Evolutionary conservation across 2,113 vertebrate species (phyloP), one percentile per base, ranked within the genome.

Genomic region (Cynopterus brachyotis): DNA sequence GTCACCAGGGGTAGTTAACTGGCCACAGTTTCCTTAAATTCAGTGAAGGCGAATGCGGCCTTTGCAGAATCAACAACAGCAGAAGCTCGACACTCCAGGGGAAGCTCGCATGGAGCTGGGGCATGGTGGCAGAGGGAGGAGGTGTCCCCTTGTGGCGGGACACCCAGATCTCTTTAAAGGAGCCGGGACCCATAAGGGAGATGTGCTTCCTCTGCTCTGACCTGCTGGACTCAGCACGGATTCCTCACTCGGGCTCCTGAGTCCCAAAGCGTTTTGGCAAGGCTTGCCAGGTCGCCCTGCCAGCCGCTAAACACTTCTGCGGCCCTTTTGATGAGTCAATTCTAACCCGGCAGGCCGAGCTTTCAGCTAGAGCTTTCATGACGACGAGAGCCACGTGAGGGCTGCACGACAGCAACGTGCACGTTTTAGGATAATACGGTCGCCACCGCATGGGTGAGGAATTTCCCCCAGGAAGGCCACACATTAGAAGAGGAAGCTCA

Each of bases 351-450:
- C 42, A 55, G 60, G 42, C 55, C 47, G 4, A 40, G 40, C 4
- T 55, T 35, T 76, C 0, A 16, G 67, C 55, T 20, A 42, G 13
- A 57, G 28, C 10, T 16, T 5, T 13, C 66, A 16, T 6, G 15
- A 17, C 19, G 10, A 32, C 1, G n/a, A 80, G 16, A 69, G 26
- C 32, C 24, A 3, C 0, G 1, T 16, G n/a, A 40, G 12, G 32
- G 35, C 12, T 0, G 1, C 11, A 2, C 0, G 40, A 53, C 26
- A 45, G 17, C 15, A 26, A 50, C 5, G 2, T 0, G 16, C 16
- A 9, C 20, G 16, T 35, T 17, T 32, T 47, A 28, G 10, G 40
- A n/a, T 1, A 22, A 42, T 24, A 53, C 1, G 24, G 75, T 16
- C 30, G 35, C 37, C 2, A 4, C 30, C 32, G 55, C 22, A 28